These are phyloP conservation scores for Myripristis jacobus DNA, from an alignment of 2,797 vertebrate genomes.

Conservation along the genomic window DNA sequence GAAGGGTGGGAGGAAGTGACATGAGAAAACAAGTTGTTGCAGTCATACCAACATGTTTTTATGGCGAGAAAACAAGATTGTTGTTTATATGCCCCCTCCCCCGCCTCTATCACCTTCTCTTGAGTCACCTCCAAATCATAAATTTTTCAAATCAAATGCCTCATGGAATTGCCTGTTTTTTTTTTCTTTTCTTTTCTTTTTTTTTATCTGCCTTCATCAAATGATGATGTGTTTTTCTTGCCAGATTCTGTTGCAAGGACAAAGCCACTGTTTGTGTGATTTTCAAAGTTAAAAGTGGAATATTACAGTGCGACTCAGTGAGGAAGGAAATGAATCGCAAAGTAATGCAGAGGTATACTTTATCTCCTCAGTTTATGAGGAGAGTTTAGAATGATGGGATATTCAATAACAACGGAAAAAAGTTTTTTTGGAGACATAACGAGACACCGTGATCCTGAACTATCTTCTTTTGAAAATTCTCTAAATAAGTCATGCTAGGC, in stretches of 20 bases:
- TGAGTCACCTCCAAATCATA: conserved; percentile 4
- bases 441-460: background rate
- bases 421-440: background rate
- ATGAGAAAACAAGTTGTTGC: conserved; percentile 51
- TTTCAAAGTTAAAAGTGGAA: background rate
- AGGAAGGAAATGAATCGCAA: too few relatives aligned
- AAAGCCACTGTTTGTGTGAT: background rate
- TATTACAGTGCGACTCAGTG: too few relatives aligned
- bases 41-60: conserved; percentile 32
- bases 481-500: background rate
- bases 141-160: conserved; percentile 1
- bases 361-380: background rate
- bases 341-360: background rate
- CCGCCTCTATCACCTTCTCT: background rate
- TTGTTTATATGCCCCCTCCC: conserved; percentile 1
- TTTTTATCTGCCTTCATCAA: background rate
- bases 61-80: conserved; percentile 21
- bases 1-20: conserved; percentile 58
- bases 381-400: conserved; percentile 2
- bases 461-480: conserved; percentile 3
- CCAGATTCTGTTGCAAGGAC: too few relatives aligned
- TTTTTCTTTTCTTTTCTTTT: too few relatives aligned
- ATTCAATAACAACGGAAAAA: background rate
- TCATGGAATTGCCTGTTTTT: background rate
- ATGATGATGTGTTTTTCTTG: background rate